A percentile compares a stretch with the other conserved stretches of the same genome.
phyloP scores from a whole-genome alignment of 2,113 vertebrate species.

The Psephotus haematonotus region DNA sequence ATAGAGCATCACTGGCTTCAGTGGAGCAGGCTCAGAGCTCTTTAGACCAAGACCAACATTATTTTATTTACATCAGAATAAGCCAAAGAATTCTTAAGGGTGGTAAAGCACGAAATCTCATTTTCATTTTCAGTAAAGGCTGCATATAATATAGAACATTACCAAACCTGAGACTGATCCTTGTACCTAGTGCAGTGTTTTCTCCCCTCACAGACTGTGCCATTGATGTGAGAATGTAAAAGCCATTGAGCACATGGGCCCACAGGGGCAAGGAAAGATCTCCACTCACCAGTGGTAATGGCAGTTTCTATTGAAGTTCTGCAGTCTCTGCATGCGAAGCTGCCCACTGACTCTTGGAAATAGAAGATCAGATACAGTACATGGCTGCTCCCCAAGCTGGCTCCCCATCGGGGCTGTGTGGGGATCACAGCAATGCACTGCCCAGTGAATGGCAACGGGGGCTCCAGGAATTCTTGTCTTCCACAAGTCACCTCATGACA shows the following conservation, averaged over 20 bases:
- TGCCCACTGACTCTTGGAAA: neutral
- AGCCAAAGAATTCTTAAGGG: neutral
- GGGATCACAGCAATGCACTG: fast-evolving
- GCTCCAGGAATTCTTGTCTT: neutral
- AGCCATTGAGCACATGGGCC: neutral
- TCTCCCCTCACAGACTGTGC: neutral
- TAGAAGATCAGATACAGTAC: neutral
- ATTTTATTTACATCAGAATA: neutral
- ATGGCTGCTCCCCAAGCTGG: neutral
- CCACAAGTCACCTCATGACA: neutral
- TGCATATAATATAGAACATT: too few species aligned
- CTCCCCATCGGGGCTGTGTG: fast-evolving
- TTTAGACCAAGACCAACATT: neutral
- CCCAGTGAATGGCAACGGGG: fast-evolving
- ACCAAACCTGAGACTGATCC: neutral
- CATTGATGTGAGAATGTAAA: neutral
- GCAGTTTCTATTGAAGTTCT: neutral
- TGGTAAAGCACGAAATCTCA: neutral
- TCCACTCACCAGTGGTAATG: fast-evolving
- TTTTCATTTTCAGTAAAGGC: neutral
- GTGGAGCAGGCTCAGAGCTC: neutral
- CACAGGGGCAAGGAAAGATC: neutral
- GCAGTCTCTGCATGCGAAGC: neutral
- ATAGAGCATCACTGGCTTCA: neutral
- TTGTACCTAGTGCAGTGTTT: neutral